Conservation (phyloP, 2,113 vertebrate genomes). For the Neotoma lepida region DNA sequence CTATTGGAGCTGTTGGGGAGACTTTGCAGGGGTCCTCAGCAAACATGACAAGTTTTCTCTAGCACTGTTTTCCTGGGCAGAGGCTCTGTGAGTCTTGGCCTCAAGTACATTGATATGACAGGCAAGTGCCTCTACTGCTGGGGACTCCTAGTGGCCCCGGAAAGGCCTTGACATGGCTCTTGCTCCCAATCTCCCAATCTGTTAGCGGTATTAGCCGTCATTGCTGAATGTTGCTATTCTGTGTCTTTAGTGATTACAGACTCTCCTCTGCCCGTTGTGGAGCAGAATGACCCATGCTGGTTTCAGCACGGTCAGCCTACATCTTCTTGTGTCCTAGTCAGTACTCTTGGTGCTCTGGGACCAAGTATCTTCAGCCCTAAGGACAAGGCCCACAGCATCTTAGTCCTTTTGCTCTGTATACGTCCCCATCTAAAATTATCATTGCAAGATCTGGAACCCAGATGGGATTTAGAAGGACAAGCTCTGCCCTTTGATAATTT, state of each 20-base stretch:
- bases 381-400: neutral
- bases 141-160: neutral
- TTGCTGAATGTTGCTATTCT: neutral
- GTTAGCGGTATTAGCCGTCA: neutral
- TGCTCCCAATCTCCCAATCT: neutral
- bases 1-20: neutral
- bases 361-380: neutral
- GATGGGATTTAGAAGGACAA: neutral
- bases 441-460: constrained; percentile 5
- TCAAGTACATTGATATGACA: neutral
- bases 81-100: neutral
- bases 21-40: neutral
- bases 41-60: neutral
- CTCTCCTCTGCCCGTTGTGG: neutral
- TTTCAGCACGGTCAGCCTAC: fast-evolving
- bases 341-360: neutral
- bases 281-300: neutral
- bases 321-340: neutral
- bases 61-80: neutral
- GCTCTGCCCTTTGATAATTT: neutral
- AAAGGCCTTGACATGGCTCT: neutral
- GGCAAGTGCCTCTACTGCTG: neutral
- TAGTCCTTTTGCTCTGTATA: neutral
- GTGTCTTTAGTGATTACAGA: constrained; percentile 5
- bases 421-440: neutral